These are phyloP conservation scores for Schizotus pectinicornis DNA, from an alignment of 2,888 invertebrate species.

Conservation along the genomic window DNA sequence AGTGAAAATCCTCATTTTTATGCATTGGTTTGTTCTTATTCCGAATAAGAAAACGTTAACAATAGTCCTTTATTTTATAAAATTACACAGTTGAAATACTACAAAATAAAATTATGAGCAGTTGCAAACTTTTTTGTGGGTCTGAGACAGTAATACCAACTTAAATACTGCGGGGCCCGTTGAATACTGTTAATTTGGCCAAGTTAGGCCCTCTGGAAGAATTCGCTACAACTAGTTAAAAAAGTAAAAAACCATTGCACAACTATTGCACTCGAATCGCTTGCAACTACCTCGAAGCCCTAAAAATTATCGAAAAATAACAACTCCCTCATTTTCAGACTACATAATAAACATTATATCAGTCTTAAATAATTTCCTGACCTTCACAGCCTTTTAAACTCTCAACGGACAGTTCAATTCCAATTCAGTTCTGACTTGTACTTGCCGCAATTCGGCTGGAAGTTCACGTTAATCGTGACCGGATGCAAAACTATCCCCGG, in stretches of 20 bases:
- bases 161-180: slow-evolving; percentile 8
- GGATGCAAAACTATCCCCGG: slow-evolving; percentile 75
- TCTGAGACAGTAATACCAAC: slow-evolving; percentile 13
- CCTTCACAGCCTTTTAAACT: slow-evolving; percentile 48
- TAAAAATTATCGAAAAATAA: slow-evolving; percentile 28
- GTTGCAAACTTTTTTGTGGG: slow-evolving; percentile 13
- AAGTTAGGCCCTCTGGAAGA: not conserved
- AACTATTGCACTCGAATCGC: slow-evolving; percentile 15
- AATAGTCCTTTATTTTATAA: slow-evolving; percentile 26
- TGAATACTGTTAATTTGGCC: too few species aligned
- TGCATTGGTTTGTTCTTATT: slow-evolving; percentile 53
- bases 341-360: slow-evolving; percentile 39
- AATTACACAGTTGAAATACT: slow-evolving; percentile 30
- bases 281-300: slow-evolving; percentile 11
- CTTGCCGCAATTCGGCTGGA: slow-evolving; percentile 55
- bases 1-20: slow-evolving; percentile 51
- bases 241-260: slow-evolving; percentile 3
- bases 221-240: slow-evolving; percentile 8
- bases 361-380: slow-evolving; percentile 51
- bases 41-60: slow-evolving; percentile 47
- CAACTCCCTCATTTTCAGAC: slow-evolving; percentile 36
- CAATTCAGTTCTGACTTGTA: slow-evolving; percentile 39
- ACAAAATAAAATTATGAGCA: slow-evolving; percentile 17
- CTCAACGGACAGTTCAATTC: slow-evolving; percentile 11
- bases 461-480: slow-evolving; percentile 89